These are phyloP conservation scores for Alentia gelatinosa DNA, from an alignment of 2,888 invertebrate genomes.

Conservation along the genomic window DNA sequence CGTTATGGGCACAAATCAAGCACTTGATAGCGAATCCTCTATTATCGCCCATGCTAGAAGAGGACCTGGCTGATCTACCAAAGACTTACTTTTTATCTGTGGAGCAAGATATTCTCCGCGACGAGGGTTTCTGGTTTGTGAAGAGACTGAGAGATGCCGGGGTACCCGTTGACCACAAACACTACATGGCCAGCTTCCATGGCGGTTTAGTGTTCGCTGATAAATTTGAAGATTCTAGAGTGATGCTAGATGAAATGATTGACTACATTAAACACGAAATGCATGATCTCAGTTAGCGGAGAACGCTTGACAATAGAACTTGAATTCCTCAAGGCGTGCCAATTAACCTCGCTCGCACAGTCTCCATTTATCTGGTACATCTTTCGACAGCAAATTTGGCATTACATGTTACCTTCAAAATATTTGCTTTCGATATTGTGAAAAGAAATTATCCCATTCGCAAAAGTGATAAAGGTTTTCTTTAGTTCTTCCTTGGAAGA, in stretches of 20 bases:
- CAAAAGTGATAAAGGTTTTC: too few relatives aligned
- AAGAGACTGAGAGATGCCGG: slow-evolving; percentile 31
- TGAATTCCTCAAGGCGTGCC: background rate
- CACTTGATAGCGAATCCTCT: background rate
- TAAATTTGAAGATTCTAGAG: background rate
- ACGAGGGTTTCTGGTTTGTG: slow-evolving; percentile 44
- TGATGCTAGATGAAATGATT: slow-evolving; percentile 29
- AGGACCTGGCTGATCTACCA: slow-evolving; percentile 6
- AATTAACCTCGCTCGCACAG: background rate
- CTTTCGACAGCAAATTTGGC: background rate
- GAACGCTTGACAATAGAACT: background rate
- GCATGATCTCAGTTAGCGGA: background rate
- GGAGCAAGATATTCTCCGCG: slow-evolving; percentile 43
- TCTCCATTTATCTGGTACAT: too few relatives aligned
- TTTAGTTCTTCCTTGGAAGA: too few relatives aligned
- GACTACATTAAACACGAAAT: slow-evolving; percentile 31
- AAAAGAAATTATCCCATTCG: too few relatives aligned
- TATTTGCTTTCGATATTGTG: too few relatives aligned
- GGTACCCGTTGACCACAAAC: slow-evolving; percentile 23
- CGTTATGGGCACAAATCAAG: slow-evolving; percentile 24
- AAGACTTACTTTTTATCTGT: slow-evolving; percentile 26
- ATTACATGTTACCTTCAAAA: too few relatives aligned
- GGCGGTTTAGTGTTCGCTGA: slow-evolving; percentile 18
- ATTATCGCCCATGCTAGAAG: slow-evolving; percentile 39
- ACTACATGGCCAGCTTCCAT: slow-evolving; percentile 21